Evolutionary conservation across 1,140 invertebrate species (phyloP).

Genomic region (Eubasilissa regina): DNA sequence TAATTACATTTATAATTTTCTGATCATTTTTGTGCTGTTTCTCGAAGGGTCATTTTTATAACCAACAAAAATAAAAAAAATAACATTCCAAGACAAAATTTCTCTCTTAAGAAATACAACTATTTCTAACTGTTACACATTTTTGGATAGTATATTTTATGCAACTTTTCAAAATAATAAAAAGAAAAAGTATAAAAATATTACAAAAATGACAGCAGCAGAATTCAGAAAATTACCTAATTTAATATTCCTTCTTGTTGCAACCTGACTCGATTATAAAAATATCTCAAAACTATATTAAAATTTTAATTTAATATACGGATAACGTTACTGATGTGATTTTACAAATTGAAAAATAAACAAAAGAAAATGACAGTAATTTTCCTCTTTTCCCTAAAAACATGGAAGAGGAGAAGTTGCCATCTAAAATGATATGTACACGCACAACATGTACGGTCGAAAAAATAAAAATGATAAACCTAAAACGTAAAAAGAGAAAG

Average conservation of each 20-base stretch:
- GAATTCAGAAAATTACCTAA: neutral
- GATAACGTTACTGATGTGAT: slow-evolving; percentile 21
- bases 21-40: neutral
- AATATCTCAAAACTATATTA: slow-evolving; percentile 40
- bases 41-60: slow-evolving; percentile 14
- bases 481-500: slow-evolving; percentile 27
- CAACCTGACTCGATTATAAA: neutral
- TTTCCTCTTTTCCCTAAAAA: slow-evolving; percentile 39
- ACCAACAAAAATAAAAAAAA: neutral
- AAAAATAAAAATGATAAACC: slow-evolving; percentile 28
- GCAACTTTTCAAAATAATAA: slow-evolving; percentile 10
- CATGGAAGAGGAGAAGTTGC: slow-evolving; percentile 40
- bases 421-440: slow-evolving; percentile 27
- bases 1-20: no score
- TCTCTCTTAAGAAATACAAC: neutral
- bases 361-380: slow-evolving; percentile 33
- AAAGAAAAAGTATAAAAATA: neutral
- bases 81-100: neutral
- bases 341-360: neutral
- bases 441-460: slow-evolving; percentile 30
- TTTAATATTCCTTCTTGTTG: slow-evolving; percentile 10
- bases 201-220: slow-evolving; percentile 31
- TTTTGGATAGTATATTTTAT: neutral
- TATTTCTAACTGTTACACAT: neutral
- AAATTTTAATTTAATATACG: slow-evolving; percentile 37